Percentiles rank a stretch among this genome's conserved stretches.
Conservation (phyloP, 2,888 invertebrate genomes). For the Nemoura dubitans region DNA sequence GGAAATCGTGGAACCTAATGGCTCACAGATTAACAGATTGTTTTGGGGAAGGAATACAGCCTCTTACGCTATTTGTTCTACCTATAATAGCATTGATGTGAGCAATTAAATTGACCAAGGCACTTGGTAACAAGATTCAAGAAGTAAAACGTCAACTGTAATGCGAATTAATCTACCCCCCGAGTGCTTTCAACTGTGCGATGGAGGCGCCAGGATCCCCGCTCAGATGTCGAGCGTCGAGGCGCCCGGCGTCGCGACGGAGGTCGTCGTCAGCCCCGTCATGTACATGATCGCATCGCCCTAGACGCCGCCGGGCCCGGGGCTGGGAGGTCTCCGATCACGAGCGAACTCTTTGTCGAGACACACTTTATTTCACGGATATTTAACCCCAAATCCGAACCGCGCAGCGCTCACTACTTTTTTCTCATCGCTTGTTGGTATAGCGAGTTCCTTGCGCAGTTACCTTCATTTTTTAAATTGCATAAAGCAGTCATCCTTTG, state of each 20-base stretch:
- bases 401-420: not conserved
- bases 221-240: not conserved
- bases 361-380: not conserved
- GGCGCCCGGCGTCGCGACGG: not conserved
- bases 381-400: not conserved
- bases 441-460: not conserved
- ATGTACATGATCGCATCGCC: not conserved
- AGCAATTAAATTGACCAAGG: too few species aligned
- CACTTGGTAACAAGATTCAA: too few species aligned
- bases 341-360: not conserved
- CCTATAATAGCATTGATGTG: too few species aligned
- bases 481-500: not conserved
- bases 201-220: not conserved
- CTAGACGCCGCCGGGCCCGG: not conserved
- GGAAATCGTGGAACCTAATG: too few species aligned
- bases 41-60: too few species aligned
- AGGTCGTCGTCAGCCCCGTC: not conserved
- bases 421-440: not conserved
- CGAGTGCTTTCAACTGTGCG: not conserved
- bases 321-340: not conserved
- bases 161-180: too few species aligned
- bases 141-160: too few species aligned
- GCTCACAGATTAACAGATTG: too few species aligned
- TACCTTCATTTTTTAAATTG: not conserved
- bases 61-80: too few species aligned